Evolutionary conservation across 2,113 vertebrate species (phyloP).

Genomic region (Piprites chloris): DNA sequence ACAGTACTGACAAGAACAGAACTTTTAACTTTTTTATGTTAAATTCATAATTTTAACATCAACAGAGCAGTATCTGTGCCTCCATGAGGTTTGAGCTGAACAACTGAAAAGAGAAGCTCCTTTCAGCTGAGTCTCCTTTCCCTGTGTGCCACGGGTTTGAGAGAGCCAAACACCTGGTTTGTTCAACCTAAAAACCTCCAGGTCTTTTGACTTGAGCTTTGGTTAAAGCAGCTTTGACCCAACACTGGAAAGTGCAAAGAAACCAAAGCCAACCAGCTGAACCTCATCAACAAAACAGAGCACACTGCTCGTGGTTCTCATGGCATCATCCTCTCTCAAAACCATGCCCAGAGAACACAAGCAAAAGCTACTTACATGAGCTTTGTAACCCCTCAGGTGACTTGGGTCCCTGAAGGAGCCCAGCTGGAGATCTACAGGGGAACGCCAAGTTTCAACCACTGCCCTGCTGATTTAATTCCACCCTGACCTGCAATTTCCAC

Average conservation of each 20-base stretch:
- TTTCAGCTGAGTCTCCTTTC: neutral
- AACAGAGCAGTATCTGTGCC: neutral
- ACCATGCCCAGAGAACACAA: neutral
- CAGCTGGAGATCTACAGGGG: neutral
- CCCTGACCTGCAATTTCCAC: neutral
- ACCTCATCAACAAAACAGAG: neutral
- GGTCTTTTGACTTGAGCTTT: neutral
- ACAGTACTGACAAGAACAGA: neutral
- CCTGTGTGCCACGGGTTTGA: rapidly evolving
- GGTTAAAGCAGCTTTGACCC: neutral
- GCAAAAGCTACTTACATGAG: neutral
- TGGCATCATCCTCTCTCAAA: neutral
- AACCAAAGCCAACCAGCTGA: neutral
- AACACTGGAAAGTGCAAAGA: neutral
- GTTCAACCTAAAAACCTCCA: neutral
- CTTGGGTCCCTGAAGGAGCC: neutral
- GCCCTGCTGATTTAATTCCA: neutral
- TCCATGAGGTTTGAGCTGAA: neutral
- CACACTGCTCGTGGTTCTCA: rapidly evolving
- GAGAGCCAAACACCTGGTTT: neutral
- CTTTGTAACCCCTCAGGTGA: neutral
- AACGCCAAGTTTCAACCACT: neutral
- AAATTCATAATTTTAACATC: neutral
- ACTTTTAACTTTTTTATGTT: neutral
- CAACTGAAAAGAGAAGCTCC: neutral